Evolutionary conservation across 2,797 vertebrate species (phyloP).

Genomic region (Rhinoraja longicauda): DNA sequence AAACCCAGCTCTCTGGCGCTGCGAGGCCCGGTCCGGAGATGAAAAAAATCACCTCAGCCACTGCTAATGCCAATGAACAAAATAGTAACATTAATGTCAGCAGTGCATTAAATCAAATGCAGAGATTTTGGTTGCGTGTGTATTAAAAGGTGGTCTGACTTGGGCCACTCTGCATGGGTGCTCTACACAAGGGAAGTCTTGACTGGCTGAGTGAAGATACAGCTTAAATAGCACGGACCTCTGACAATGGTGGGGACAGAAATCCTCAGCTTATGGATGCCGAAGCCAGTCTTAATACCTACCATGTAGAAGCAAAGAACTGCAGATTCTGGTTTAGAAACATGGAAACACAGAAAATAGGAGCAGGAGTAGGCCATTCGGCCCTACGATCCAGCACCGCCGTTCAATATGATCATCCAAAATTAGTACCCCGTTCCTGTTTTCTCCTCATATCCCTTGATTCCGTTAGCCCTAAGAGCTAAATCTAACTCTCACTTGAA

Average conservation of each 20-base stretch:
- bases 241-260: background rate
- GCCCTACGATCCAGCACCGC: too few relatives aligned
- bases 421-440: too few relatives aligned
- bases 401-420: too few relatives aligned
- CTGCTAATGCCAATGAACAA: background rate
- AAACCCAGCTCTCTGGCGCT: too few relatives aligned
- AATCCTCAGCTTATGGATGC: background rate
- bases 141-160: background rate
- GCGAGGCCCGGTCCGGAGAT: too few relatives aligned
- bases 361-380: too few relatives aligned
- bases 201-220: background rate
- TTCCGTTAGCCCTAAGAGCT: too few relatives aligned
- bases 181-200: background rate
- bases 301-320: too few relatives aligned
- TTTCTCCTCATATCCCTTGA: too few relatives aligned
- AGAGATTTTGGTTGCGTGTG: background rate
- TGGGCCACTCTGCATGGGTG: background rate
- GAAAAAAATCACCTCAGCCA: background rate
- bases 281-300: background rate
- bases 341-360: too few relatives aligned
- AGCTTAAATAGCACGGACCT: background rate
- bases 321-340: too few relatives aligned
- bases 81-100: background rate
- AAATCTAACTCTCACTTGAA: too few relatives aligned
- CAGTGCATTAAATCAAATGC: background rate